These are phyloP conservation scores for Drosophila buzzatii DNA, from an alignment of 2,888 invertebrate genomes.

Conservation along the genomic window DNA sequence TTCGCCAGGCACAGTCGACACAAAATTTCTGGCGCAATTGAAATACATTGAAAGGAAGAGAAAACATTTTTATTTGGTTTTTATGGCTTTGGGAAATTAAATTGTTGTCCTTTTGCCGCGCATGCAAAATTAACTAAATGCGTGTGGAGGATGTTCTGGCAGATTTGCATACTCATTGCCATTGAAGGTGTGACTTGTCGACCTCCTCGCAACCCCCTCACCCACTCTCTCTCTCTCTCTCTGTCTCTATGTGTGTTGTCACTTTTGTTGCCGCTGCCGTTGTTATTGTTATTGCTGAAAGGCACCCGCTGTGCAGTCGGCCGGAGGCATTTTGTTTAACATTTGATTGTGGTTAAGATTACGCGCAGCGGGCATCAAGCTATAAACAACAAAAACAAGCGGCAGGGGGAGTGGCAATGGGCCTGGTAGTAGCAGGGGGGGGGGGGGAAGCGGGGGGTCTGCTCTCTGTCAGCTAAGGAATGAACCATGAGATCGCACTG, in stretches of 20 bases:
- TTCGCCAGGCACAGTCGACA: constrained; percentile 49
- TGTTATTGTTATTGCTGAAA: constrained; percentile 53
- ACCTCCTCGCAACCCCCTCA: background rate
- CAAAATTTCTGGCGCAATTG: constrained; percentile 65
- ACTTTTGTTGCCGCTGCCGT: constrained; percentile 13
- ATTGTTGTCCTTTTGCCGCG: constrained; percentile 66
- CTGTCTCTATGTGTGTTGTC: constrained; percentile 3
- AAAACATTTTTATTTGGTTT: constrained; percentile 68
- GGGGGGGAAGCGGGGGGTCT: background rate
- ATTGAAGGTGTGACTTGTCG: constrained; percentile 68
- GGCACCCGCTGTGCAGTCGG: constrained; percentile 53
- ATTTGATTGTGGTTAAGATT: constrained; percentile 74
- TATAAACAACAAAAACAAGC: constrained; percentile 13
- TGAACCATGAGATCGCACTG: constrained; percentile 16
- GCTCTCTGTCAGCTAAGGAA: background rate
- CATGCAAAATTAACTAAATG: constrained; percentile 73
- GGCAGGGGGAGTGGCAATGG: background rate
- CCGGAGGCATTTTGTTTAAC: constrained; percentile 72
- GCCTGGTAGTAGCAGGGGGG: too few species aligned
- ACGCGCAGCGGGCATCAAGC: constrained; percentile 51
- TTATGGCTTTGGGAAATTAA: constrained; percentile 78
- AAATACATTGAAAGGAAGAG: constrained; percentile 24
- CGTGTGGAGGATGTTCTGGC: constrained; percentile 31
- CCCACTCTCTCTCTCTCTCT: background rate
- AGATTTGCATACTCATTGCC: constrained; percentile 64